These are phyloP conservation scores for Aphelocoma coerulescens DNA, from an alignment of 2,113 vertebrate genomes.

Conservation along the genomic window DNA sequence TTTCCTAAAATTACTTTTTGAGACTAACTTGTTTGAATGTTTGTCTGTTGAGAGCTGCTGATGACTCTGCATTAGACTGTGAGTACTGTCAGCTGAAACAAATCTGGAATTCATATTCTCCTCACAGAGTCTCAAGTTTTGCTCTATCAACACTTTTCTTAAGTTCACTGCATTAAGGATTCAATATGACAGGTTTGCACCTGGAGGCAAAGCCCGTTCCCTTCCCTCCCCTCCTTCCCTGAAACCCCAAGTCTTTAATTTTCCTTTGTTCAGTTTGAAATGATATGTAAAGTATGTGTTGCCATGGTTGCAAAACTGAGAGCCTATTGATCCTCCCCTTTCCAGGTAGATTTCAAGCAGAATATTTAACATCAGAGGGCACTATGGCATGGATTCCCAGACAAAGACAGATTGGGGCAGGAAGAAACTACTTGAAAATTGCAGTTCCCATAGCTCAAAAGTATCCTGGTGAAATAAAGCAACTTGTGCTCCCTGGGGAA, in stretches of 20 bases:
- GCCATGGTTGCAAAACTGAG: constrained; percentile 56
- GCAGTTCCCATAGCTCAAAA: neutral
- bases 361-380: neutral
- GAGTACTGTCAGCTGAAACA: neutral
- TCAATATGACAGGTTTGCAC: constrained; percentile 45
- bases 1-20: neutral
- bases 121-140: constrained; percentile 40
- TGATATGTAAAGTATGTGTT: constrained; percentile 62
- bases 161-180: constrained; percentile 47
- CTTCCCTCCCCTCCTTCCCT: neutral
- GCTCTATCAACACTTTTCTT: constrained; percentile 52
- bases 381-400: neutral
- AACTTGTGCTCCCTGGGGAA: neutral
- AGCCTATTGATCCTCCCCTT: neutral
- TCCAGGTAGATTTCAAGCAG: constrained; percentile 2
- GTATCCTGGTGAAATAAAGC: neutral
- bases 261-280: constrained; percentile 64
- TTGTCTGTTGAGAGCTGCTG: neutral
- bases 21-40: neutral
- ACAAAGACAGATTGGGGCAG: neutral
- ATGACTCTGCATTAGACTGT: neutral
- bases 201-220: constrained; percentile 32
- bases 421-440: neutral
- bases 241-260: constrained; percentile 64
- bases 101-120: constrained; percentile 4